Evolutionary conservation across 2,888 invertebrate species (phyloP).

Genomic region (Diarsia rubi): DNA sequence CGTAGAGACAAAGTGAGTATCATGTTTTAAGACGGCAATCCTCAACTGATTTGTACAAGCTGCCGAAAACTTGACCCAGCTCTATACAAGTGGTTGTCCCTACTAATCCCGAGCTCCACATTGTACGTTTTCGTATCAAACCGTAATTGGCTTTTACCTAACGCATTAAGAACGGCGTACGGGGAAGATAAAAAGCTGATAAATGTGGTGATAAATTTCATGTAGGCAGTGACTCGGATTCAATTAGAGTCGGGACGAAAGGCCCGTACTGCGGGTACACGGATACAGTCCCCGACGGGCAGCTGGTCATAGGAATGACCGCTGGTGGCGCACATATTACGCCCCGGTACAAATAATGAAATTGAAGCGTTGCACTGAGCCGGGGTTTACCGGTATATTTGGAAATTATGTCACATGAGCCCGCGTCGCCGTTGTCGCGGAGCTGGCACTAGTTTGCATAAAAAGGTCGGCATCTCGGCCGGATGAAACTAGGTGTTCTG

Average conservation of each 20-base stretch:
- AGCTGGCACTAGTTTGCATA: conserved; percentile 68
- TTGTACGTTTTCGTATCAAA: conserved; percentile 62
- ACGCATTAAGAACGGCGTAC: conserved; percentile 71
- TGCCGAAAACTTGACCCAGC: conserved; percentile 51
- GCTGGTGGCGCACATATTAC: conserved; percentile 54
- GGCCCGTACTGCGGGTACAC: conserved; percentile 56
- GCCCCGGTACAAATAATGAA: conserved; percentile 57
- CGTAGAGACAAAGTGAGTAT: conserved; percentile 2
- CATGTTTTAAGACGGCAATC: conserved; percentile 28
- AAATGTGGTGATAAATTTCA: conserved; percentile 78
- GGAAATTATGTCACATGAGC: conserved; percentile 61
- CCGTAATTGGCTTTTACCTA: conserved; percentile 71
- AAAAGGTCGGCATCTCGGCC: conserved; percentile 69
- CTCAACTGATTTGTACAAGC: conserved; percentile 41
- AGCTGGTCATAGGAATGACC: conserved; percentile 68
- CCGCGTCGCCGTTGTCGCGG: conserved; percentile 48
- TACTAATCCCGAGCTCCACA: conserved; percentile 58
- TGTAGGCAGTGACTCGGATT: conserved; percentile 76
- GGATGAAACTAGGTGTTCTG: conserved; percentile 70
- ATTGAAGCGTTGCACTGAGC: conserved; percentile 46
- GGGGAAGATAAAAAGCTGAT: conserved; percentile 76
- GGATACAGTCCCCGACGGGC: conserved; percentile 58
- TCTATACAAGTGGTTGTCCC: conserved; percentile 43
- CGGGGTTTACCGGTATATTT: conserved; percentile 23
- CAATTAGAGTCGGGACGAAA: conserved; percentile 74